Conservation (phyloP, 2,113 vertebrate species). For the Tupaia tana region DNA sequence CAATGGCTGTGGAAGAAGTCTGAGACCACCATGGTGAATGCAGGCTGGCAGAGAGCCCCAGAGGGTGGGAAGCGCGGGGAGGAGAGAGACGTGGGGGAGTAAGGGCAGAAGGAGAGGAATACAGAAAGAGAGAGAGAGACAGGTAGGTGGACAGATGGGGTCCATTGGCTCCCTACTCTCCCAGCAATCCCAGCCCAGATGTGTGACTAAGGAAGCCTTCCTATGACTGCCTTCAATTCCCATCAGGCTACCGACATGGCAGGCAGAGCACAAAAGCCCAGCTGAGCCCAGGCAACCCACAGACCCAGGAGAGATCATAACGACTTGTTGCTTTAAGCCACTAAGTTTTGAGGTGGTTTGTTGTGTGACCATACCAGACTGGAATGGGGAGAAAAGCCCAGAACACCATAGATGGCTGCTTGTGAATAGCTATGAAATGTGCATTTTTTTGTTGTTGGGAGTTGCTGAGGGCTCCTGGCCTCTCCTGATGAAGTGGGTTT, state of each 20-base stretch:
- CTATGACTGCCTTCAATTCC: too few relatives aligned
- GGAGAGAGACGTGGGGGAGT: fast-evolving
- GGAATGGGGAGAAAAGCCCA: background rate
- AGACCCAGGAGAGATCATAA: background rate
- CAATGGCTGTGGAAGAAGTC: too few relatives aligned
- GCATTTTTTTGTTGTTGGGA: background rate
- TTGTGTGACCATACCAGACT: background rate
- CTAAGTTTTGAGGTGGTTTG: too few relatives aligned
- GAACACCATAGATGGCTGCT: background rate
- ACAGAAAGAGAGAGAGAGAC: background rate
- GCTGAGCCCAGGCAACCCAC: background rate
- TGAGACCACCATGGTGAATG: background rate
- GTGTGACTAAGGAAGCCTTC: background rate
- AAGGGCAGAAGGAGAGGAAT: background rate
- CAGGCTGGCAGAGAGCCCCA: background rate
- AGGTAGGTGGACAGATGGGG: too few relatives aligned
- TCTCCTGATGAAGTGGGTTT: background rate
- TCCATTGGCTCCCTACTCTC: too few relatives aligned
- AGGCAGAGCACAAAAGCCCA: background rate
- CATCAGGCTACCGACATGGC: background rate
- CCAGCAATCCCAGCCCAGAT: background rate
- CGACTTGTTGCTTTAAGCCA: too few relatives aligned
- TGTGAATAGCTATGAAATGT: fast-evolving
- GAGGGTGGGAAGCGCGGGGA: background rate
- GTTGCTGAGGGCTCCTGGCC: background rate